Percentiles rank a stretch among this genome's conserved stretches.
Evolutionary conservation across 2,888 invertebrate species (phyloP).

Genomic region (Pristionchus mayeri): DNA sequence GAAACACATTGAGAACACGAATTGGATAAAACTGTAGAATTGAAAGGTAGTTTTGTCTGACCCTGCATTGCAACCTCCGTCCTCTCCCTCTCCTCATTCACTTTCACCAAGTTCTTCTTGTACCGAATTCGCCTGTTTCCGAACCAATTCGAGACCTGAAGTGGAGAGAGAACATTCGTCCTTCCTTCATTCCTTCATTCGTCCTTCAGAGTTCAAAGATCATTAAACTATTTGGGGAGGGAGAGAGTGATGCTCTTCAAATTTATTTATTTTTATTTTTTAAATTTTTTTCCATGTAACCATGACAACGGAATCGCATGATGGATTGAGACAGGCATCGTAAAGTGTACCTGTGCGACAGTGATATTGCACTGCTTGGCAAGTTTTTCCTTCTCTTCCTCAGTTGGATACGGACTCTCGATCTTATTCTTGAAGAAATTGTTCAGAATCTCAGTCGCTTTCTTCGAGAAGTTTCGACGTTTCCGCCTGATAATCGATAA

Average conservation of each 20-base stretch:
- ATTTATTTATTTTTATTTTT: no score
- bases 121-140: constrained; percentile 99
- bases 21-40: no score
- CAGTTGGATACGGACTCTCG: constrained; percentile 99
- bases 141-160: constrained; percentile 91
- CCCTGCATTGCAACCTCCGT: constrained; percentile 79
- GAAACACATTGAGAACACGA: no score
- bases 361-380: constrained; percentile 99
- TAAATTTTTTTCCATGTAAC: no score
- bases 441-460: constrained; percentile 97
- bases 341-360: constrained; percentile 86
- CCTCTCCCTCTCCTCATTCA: constrained; percentile 91
- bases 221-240: no score
- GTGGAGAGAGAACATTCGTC: no score
- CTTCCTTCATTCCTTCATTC: no score
- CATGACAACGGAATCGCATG: no score
- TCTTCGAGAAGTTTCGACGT: constrained; percentile 98
- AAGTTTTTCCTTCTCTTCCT: constrained; percentile 99
- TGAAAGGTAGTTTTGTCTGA: not conserved
- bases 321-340: not conserved
- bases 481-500: constrained; percentile 82
- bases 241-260: no score
- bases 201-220: no score
- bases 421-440: constrained; percentile 99
- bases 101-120: constrained; percentile 99